A percentile compares a stretch with the other conserved stretches of the same genome.
Evolutionary conservation across 2,113 vertebrate species (phyloP).

Genomic region (Chlamydotis undulata): DNA sequence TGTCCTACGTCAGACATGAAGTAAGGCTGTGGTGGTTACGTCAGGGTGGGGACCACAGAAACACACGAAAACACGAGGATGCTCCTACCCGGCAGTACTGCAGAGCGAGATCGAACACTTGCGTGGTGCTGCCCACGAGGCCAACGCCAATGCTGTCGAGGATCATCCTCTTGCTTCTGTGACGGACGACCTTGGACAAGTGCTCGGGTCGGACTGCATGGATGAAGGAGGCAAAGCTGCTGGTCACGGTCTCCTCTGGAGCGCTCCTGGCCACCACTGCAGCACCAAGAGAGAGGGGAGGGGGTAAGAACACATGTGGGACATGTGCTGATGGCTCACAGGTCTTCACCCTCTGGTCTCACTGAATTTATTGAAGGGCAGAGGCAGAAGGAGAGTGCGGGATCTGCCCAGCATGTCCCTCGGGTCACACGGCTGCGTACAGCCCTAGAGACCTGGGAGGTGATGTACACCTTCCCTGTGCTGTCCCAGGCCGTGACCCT

Average conservation of each 20-base stretch:
- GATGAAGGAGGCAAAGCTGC: constrained; percentile 86
- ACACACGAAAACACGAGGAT: accelerated
- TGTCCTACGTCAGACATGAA: neutral
- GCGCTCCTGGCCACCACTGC: constrained; percentile 69
- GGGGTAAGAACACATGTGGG: neutral
- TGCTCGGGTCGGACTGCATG: constrained; percentile 73
- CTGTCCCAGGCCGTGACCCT: neutral
- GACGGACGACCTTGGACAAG: constrained; percentile 72
- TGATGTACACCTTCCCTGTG: neutral
- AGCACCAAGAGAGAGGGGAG: neutral
- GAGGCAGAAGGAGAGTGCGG: neutral
- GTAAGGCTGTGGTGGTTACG: too few species aligned
- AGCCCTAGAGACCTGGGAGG: neutral
- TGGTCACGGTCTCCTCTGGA: constrained; percentile 80
- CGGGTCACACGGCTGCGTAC: neutral
- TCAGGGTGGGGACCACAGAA: neutral
- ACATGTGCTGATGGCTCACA: neutral
- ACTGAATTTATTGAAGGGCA: neutral
- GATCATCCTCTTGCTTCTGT: constrained; percentile 90
- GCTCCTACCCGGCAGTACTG: constrained; percentile 84
- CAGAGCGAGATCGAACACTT: constrained; percentile 80
- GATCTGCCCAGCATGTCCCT: neutral
- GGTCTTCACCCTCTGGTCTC: neutral
- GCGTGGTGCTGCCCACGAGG: constrained; percentile 84
- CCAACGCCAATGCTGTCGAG: constrained; percentile 89